A percentile compares a stretch with the other conserved stretches of the same genome.
Evolutionary conservation across 2,888 invertebrate species (phyloP).

Genomic region (Itoplectis maculator): DNA sequence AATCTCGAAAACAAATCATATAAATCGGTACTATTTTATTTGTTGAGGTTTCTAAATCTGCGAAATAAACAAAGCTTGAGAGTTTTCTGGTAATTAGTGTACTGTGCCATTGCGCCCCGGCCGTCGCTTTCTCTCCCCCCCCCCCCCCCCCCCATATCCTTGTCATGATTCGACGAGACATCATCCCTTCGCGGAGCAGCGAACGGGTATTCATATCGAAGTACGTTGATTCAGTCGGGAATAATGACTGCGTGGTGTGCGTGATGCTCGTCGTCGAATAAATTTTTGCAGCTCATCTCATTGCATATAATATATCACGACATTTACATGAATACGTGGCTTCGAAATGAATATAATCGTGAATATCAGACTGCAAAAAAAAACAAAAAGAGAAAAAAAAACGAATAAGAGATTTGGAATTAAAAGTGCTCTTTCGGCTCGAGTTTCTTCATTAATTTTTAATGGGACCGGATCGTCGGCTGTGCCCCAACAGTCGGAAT

Average conservation of each 20-base stretch:
- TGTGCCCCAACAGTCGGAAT: neutral
- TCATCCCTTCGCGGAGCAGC: neutral
- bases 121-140: neutral
- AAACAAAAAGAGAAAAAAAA: neutral
- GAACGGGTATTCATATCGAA: neutral
- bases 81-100: neutral
- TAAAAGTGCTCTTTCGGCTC: constrained; percentile 1
- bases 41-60: neutral
- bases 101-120: neutral
- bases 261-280: neutral
- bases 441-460: constrained; percentile 15
- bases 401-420: constrained; percentile 13
- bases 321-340: constrained; percentile 4
- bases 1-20: no score
- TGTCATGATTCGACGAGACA: neutral
- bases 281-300: constrained; percentile 3
- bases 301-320: constrained; percentile 7
- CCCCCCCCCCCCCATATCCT: neutral
- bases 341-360: neutral
- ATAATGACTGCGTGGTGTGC: neutral
- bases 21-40: neutral
- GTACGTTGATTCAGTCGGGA: neutral
- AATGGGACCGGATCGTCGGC: constrained; percentile 11
- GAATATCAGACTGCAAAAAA: neutral
- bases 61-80: neutral